Base-by-base conservation (phyloP, 2,888 invertebrate species). In the Hesperia comma region DNA sequence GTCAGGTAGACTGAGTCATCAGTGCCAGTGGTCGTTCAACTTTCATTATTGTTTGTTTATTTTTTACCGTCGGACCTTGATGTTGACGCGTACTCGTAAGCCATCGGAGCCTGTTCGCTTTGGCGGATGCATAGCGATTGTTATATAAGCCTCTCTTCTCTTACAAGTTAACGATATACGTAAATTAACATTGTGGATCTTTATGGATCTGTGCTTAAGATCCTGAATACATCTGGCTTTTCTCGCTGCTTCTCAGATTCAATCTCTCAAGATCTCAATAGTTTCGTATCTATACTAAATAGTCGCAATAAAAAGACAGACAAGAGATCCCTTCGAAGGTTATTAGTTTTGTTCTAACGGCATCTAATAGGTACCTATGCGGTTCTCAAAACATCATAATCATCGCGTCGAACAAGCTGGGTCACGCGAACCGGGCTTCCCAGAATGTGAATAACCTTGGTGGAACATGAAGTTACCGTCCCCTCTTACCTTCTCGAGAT, bases 1-100 rank as follows among this genome's bases (percentile, higher is more conserved):
- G 84, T 84, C 88, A 88, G 90, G 90, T 90, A 87, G 80, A 80
- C 83, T 90, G 89, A 90, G 82, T 90, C 89, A 90, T 84, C 83
- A 84, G 74, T 74, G 74, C 74, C 74, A 75, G 74, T 88, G 90
- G 90, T 86, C 90, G 84, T 90, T 90, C 90, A 91, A 90, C 90
- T 87, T 87, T 79, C 83, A 79, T 85, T 84, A 87, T 86, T 86
- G 83, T 87, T 89, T 87, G 84, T 87, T 86, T 86, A 82, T 86
- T 85, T 85, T 85, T 88, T 86, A 85, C 81, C 82, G 80, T 80
- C 75, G 72, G 77, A 32, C 66, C 60, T 71, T 70, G 70, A 70
- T 79, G 75, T 79, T 83, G 84, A 85, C 84, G 84, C 82, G 82
- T 70, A 74, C 84, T 72, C 72, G 70, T 72, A 73, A 73, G 71